A percentile compares a stretch with the other conserved stretches of the same genome.
Evolutionary conservation across 1,140 invertebrate genomes (phyloP).

Genomic region (Sycophaga agraensis): DNA sequence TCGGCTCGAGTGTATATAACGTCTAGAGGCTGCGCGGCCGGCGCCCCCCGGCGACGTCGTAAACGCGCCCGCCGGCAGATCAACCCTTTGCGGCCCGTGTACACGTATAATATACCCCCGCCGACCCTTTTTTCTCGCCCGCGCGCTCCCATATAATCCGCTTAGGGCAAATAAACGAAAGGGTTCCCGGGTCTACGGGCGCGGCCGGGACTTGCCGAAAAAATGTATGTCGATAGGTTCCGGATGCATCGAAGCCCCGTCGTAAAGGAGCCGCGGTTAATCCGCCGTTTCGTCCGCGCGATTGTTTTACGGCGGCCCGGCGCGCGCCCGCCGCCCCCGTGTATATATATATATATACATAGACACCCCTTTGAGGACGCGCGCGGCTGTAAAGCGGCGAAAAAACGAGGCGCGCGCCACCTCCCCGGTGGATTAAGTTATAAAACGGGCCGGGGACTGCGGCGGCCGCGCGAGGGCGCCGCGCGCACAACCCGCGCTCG

Average conservation of each 20-base stretch:
- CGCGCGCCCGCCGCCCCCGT: background rate
- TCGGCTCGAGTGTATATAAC: no score
- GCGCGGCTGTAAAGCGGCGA: background rate
- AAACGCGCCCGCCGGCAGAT: background rate
- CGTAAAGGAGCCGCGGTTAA: background rate
- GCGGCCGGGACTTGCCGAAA: background rate
- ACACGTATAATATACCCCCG: no score
- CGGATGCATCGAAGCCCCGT: no score
- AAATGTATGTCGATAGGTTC: slow-evolving; percentile 12
- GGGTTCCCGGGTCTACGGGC: background rate
- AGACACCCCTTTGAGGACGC: background rate
- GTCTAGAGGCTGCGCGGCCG: background rate
- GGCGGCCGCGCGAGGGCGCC: no score
- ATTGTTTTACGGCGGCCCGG: slow-evolving; percentile 2
- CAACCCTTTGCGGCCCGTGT: slow-evolving; percentile 4
- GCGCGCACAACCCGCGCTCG: background rate
- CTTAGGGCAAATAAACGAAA: background rate
- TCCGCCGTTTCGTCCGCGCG: background rate
- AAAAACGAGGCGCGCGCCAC: background rate
- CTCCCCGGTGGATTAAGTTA: slow-evolving; percentile 18
- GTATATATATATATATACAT: no score
- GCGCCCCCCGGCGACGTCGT: background rate
- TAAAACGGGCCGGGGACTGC: no score
- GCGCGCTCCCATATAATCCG: background rate
- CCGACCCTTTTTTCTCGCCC: background rate